phyloP scores from a whole-genome alignment of 1,140 invertebrate species.

The Tetramorium simillimum region DNA sequence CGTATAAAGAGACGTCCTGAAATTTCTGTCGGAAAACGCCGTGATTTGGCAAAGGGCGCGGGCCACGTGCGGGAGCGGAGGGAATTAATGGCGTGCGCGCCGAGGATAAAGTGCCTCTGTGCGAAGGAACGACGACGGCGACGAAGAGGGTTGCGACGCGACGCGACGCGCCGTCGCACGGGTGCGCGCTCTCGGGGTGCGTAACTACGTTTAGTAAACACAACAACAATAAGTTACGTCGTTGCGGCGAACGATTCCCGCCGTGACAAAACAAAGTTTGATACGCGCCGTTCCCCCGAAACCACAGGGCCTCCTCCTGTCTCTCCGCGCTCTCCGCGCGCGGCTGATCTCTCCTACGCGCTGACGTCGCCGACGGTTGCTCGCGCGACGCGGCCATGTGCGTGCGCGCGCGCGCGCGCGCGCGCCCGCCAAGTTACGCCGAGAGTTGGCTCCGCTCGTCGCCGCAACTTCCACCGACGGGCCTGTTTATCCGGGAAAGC shows the following conservation, averaged over 20 bases:
- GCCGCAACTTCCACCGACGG: slow-evolving; percentile 46
- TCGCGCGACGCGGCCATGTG: slow-evolving; percentile 36
- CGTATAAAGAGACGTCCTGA: slow-evolving; percentile 77
- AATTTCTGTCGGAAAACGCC: slow-evolving; percentile 76
- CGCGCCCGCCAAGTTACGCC: background rate
- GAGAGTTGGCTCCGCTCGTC: slow-evolving; percentile 44
- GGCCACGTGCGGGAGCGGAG: background rate
- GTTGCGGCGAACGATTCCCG: slow-evolving; percentile 80
- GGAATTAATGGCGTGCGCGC: slow-evolving; percentile 80
- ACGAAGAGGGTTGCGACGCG: slow-evolving; percentile 27
- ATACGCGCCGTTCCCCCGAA: slow-evolving; percentile 67
- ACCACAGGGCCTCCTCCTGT: background rate
- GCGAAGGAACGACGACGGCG: slow-evolving; percentile 23
- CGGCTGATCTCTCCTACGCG: background rate
- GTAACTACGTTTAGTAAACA: slow-evolving; percentile 84
- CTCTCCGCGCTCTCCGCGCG: background rate
- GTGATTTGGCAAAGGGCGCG: slow-evolving; percentile 52
- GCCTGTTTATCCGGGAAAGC: slow-evolving; percentile 80
- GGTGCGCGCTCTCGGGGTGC: background rate
- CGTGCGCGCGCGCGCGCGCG: too few relatives aligned
- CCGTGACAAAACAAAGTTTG: slow-evolving; percentile 82
- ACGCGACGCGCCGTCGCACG: background rate
- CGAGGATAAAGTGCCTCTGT: slow-evolving; percentile 78
- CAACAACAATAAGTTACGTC: slow-evolving; percentile 82
- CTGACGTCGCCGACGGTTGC: background rate